Percentiles rank a stretch among this genome's conserved stretches.
phyloP scores from a whole-genome alignment of 2,113 vertebrate species.

The Cricetomys ansorgei region DNA sequence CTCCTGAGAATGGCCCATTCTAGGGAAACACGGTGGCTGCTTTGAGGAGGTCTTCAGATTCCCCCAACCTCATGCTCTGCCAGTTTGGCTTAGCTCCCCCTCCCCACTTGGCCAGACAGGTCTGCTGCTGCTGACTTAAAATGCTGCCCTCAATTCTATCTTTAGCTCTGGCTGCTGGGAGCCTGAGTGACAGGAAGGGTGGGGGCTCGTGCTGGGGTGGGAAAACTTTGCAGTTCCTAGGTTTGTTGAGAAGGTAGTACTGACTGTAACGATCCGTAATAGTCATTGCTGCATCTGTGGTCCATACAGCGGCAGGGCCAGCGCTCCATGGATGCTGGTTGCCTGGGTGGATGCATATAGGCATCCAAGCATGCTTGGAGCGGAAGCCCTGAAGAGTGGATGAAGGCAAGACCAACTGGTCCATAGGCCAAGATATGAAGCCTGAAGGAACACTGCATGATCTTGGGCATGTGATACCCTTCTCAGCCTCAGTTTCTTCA shows the following conservation, averaged over 20 bases:
- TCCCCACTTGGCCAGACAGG: slow-evolving; percentile 53
- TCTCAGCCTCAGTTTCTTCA: slow-evolving; percentile 27
- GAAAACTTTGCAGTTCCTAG: slow-evolving; percentile 47
- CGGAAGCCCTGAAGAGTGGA: background rate
- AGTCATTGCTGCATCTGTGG: background rate
- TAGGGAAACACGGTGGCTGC: background rate
- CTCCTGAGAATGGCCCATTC: background rate
- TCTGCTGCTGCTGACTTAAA: slow-evolving; percentile 60
- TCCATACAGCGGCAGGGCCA: background rate
- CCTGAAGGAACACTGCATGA: background rate
- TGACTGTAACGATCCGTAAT: background rate
- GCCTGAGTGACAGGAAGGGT: slow-evolving; percentile 73
- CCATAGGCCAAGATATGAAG: background rate
- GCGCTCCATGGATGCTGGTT: background rate
- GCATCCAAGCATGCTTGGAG: background rate
- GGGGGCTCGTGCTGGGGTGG: slow-evolving; percentile 65
- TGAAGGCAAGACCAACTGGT: background rate
- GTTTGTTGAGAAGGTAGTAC: slow-evolving; percentile 40
- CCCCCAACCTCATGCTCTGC: background rate
- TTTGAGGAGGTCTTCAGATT: background rate
- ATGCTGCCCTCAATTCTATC: slow-evolving; percentile 74
- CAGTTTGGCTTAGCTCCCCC: background rate
- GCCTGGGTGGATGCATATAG: background rate
- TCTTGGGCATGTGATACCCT: background rate
- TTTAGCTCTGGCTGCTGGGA: slow-evolving; percentile 75